Conservation (phyloP, 2,113 vertebrate species). For the Oxygymnocypris stewartii region DNA sequence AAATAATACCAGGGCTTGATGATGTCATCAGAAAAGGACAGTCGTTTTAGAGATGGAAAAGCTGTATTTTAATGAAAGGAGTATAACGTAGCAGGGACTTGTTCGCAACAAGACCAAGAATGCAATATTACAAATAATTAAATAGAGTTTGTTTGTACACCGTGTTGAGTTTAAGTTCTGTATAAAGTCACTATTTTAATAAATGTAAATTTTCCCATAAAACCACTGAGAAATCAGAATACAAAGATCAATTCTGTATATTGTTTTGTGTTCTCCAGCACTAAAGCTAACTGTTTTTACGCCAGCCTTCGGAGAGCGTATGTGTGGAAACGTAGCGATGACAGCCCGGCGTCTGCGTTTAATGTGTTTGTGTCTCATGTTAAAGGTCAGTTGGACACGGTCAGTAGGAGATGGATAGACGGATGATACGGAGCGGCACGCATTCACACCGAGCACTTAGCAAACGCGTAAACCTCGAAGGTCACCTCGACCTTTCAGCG, state of each 20-base stretch:
- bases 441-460: slow-evolving; percentile 29
- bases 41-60: neutral
- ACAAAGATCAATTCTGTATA: neutral
- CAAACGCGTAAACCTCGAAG: slow-evolving; percentile 14
- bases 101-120: no score
- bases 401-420: slow-evolving; percentile 12
- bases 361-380: slow-evolving; percentile 21
- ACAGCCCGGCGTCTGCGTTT: neutral
- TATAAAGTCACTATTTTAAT: no score
- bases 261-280: neutral
- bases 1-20: neutral
- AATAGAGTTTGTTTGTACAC: no score
- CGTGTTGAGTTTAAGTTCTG: no score
- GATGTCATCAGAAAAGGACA: no score
- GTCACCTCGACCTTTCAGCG: slow-evolving; percentile 35
- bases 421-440: neutral
- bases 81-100: no score
- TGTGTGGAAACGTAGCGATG: neutral
- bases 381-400: no score
- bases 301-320: neutral
- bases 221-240: no score
- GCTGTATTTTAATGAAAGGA: neutral
- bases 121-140: no score
- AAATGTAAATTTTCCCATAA: no score
- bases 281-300: no score